These are phyloP conservation scores for Amyelois transitella DNA, from an alignment of 1,140 invertebrate genomes.

Conservation along the genomic window DNA sequence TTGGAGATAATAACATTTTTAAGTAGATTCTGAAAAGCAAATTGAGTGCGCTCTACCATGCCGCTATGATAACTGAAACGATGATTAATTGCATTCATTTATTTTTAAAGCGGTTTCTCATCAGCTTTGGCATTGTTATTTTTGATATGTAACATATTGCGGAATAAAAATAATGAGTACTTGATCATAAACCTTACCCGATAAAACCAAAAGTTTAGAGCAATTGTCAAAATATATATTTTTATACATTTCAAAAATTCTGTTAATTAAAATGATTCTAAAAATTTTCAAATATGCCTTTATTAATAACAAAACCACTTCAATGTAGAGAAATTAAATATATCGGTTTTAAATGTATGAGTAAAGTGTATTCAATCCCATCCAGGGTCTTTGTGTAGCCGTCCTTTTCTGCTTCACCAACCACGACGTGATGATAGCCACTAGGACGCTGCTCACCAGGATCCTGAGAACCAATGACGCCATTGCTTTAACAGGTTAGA, in stretches of 20 bases:
- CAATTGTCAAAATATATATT: not conserved
- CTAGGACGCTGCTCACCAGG: conserved; percentile 32
- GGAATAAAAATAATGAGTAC: too few species aligned
- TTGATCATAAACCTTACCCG: too few species aligned
- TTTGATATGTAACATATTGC: not conserved
- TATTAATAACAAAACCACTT: too few species aligned
- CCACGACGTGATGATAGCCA: conserved; percentile 82
- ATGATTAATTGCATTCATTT: not conserved
- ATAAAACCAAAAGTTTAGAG: too few species aligned
- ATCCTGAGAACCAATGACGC: conserved; percentile 14
- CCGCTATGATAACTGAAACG: not conserved
- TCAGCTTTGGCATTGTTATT: not conserved
- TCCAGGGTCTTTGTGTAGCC: conserved; percentile 88
- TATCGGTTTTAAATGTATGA: too few species aligned
- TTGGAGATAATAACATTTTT: too few species aligned
- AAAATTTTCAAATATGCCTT: too few species aligned
- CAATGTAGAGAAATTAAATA: too few species aligned
- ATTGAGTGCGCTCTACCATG: not conserved
- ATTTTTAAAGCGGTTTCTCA: not conserved
- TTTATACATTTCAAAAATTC: not conserved
- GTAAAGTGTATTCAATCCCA: conserved; percentile 7
- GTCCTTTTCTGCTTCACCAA: conserved; percentile 94
- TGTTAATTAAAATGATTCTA: too few species aligned
- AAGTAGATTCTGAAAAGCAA: too few species aligned
- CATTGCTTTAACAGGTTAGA: conserved; percentile 33